Conservation (phyloP, 2,888 invertebrate species). For the Timandra comae region DNA sequence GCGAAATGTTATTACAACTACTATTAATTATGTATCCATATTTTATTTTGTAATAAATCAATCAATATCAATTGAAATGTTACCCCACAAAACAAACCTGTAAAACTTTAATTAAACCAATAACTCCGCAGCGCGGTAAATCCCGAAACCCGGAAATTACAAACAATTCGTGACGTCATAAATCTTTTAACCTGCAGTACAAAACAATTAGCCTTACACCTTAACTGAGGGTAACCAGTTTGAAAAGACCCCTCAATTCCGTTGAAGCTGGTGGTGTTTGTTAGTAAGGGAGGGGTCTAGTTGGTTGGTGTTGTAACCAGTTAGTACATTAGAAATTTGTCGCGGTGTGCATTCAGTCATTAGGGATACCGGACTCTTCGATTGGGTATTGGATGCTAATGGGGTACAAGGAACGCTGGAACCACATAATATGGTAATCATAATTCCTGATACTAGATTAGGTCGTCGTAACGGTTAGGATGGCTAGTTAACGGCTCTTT, state of each 20-base stretch:
- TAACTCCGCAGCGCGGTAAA: too few species aligned
- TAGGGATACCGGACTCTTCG: slow-evolving; percentile 25
- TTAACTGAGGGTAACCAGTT: slow-evolving; percentile 34
- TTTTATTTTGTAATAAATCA: too few species aligned
- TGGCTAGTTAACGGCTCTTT: too few species aligned
- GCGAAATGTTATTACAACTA: too few species aligned
- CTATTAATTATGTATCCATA: too few species aligned
- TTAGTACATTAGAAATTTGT: slow-evolving; percentile 56
- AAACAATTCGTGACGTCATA: slow-evolving; percentile 49
- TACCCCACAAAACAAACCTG: too few species aligned
- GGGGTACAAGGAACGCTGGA: slow-evolving; percentile 12
- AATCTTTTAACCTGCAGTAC: slow-evolving; percentile 38
- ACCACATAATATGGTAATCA: not conserved
- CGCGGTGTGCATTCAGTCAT: slow-evolving; percentile 42
- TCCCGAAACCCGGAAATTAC: slow-evolving; percentile 28
- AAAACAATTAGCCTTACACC: slow-evolving; percentile 61
- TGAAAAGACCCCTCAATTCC: slow-evolving; percentile 19
- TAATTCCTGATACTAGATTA: too few species aligned
- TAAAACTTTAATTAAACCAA: too few species aligned
- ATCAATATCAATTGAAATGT: too few species aligned
- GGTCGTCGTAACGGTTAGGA: too few species aligned
- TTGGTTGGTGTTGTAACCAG: slow-evolving; percentile 29
- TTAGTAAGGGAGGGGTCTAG: slow-evolving; percentile 21
- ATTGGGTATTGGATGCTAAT: slow-evolving; percentile 20
- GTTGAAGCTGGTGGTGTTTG: slow-evolving; percentile 12